phyloP scores from a whole-genome alignment of 2,797 vertebrate species.

The Sebastes wilsoni region DNA sequence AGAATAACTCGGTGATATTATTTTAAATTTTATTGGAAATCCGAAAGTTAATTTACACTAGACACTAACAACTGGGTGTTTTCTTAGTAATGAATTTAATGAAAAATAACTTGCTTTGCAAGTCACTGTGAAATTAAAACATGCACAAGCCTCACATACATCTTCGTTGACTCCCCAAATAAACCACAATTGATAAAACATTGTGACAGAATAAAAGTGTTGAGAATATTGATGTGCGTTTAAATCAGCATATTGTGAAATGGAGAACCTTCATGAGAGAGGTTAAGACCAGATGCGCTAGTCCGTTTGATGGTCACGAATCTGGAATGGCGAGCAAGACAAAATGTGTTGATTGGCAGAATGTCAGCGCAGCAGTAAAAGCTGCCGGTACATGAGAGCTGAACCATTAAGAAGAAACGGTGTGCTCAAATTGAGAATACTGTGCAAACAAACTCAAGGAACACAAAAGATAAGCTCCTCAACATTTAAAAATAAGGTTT shows the following conservation, averaged over 20 bases:
- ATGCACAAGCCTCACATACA: not conserved
- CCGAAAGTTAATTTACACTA: not conserved
- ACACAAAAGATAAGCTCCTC: constrained; percentile 11
- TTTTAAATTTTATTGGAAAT: constrained; percentile 31
- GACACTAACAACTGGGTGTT: not conserved
- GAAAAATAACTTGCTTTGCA: not conserved
- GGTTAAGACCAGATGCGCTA: not conserved
- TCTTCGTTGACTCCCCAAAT: not conserved
- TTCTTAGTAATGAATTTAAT: not conserved
- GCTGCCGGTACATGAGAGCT: not conserved
- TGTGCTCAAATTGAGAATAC: not conserved
- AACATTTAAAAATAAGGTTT: not conserved
- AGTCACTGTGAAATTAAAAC: not conserved
- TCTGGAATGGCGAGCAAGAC: not conserved
- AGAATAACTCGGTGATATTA: constrained; percentile 2
- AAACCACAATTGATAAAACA: not conserved
- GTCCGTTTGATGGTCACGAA: not conserved
- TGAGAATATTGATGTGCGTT: not conserved
- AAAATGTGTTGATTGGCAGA: not conserved
- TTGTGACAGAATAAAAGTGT: not conserved
- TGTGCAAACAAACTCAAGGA: not conserved
- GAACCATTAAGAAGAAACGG: not conserved
- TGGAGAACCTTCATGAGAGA: not conserved
- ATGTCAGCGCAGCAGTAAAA: not conserved
- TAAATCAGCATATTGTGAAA: not conserved